Percentiles rank a stretch among this genome's conserved stretches.
Conservation (phyloP, 2,113 vertebrate genomes). For the Hemibagrus wyckioides region DNA sequence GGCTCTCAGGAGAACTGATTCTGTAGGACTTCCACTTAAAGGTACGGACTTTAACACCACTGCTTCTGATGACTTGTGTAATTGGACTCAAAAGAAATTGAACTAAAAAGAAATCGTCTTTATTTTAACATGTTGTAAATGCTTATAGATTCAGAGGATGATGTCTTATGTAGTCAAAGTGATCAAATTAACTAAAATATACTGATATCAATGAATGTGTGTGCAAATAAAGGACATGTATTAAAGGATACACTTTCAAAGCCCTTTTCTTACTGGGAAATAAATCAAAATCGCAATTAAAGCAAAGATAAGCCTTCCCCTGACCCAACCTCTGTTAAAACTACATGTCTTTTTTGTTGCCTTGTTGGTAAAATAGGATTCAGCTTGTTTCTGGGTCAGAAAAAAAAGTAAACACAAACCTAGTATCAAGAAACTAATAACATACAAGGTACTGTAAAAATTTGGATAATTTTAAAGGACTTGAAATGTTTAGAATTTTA, state of each 20-base stretch:
- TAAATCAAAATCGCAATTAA: no score
- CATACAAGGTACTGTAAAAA: not conserved
- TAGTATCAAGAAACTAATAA: not conserved
- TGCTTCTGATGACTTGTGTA: not conserved
- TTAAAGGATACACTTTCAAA: not conserved
- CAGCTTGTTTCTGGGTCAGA: not conserved
- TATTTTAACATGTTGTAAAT: not conserved
- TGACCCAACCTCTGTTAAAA: not conserved
- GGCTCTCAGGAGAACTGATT: not conserved
- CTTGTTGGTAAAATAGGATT: not conserved
- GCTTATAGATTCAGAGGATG: not conserved
- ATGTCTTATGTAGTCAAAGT: not conserved
- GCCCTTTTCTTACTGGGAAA: not conserved
- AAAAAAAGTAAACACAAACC: not conserved
- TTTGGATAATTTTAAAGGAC: not conserved
- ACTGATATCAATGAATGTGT: not conserved
- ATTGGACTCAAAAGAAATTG: not conserved
- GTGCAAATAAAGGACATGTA: not conserved
- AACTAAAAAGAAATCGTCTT: not conserved
- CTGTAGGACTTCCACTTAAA: not conserved
- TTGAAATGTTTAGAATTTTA: not conserved
- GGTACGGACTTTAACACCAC: not conserved
- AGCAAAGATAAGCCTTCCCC: not conserved
- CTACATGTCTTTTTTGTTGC: not conserved
- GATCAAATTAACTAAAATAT: not conserved